Evolutionary conservation across 1,140 invertebrate species (phyloP).

Genomic region (Daktulosphaira vitifoliae): DNA sequence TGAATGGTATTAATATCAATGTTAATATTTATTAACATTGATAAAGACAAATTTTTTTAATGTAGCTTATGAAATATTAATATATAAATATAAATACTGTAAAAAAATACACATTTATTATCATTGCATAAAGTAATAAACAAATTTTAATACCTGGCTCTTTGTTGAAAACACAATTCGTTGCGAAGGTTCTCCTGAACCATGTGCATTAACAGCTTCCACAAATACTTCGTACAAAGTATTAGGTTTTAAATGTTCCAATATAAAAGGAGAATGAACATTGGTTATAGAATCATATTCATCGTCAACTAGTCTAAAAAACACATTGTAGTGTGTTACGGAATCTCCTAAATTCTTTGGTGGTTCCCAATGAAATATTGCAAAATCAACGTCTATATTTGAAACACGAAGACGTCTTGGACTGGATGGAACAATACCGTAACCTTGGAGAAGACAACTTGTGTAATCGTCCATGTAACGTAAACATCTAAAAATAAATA

Average conservation of each 20-base stretch:
- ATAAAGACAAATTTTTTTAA: too few relatives aligned
- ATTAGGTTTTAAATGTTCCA: slow-evolving; percentile 62
- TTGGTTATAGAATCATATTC: slow-evolving; percentile 29
- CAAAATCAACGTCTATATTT: slow-evolving; percentile 63
- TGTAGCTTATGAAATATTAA: too few relatives aligned
- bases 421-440: slow-evolving; percentile 65
- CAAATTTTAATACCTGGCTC: slow-evolving; percentile 53
- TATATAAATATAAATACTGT: too few relatives aligned
- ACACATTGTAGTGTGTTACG: slow-evolving; percentile 38
- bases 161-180: slow-evolving; percentile 64
- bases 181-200: slow-evolving; percentile 61
- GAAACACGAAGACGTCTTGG: slow-evolving; percentile 58
- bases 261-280: slow-evolving; percentile 57
- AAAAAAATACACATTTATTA: too few relatives aligned
- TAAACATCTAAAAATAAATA: slow-evolving; percentile 56
- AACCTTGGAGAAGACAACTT: slow-evolving; percentile 70
- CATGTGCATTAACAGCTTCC: slow-evolving; percentile 69
- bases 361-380: slow-evolving; percentile 67
- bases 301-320: slow-evolving; percentile 30
- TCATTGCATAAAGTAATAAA: too few relatives aligned
- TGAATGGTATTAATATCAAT: too few relatives aligned
- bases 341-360: slow-evolving; percentile 61
- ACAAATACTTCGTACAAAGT: slow-evolving; percentile 73
- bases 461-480: slow-evolving; percentile 69
- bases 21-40: too few relatives aligned